A percentile compares a stretch with the other conserved stretches of the same genome.
These are phyloP conservation scores for Cuculus canorus DNA, from an alignment of 2,797 vertebrate genomes.

Conservation along the genomic window DNA sequence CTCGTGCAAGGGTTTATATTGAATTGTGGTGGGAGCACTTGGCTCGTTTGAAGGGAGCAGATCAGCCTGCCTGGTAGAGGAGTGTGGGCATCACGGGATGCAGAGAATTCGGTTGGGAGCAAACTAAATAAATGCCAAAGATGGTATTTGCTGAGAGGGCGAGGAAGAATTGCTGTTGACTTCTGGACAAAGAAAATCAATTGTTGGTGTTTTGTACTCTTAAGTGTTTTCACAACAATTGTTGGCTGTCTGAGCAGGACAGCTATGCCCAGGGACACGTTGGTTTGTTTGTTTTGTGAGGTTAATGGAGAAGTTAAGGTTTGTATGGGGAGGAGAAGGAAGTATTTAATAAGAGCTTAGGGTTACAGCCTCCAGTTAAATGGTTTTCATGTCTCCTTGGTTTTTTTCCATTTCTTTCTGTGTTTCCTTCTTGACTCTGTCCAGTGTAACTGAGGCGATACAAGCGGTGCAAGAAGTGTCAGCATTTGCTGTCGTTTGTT, in stretches of 20 bases:
- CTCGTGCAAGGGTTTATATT: fast-evolving
- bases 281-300: not conserved
- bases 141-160: not conserved
- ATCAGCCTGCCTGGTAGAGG: not conserved
- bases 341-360: not conserved
- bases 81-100: not conserved
- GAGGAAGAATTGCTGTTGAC: not conserved
- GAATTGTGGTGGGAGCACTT: not conserved
- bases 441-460: not conserved
- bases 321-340: not conserved
- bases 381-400: not conserved
- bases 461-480: fast-evolving
- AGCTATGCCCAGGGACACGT: not conserved
- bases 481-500: not conserved
- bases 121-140: not conserved
- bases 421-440: not conserved
- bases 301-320: not conserved
- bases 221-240: fast-evolving
- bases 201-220: not conserved
- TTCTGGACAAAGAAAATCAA: not conserved
- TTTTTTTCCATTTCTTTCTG: not conserved
- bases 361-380: not conserved
- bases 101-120: not conserved
- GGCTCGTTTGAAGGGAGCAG: not conserved
- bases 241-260: not conserved